Evolutionary conservation across 2,888 invertebrate genomes (phyloP).

Genomic region (Slavum lentiscoides): DNA sequence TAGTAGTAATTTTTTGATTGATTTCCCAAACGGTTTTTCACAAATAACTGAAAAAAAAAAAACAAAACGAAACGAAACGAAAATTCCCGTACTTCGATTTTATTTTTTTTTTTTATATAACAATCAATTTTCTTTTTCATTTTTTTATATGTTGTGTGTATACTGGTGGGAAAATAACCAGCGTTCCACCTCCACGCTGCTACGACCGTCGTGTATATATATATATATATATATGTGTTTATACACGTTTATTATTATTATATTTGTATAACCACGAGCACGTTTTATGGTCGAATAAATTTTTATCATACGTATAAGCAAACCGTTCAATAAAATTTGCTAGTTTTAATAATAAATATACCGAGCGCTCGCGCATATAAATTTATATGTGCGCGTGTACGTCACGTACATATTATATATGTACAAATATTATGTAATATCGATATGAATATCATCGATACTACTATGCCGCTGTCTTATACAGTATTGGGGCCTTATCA

Average conservation of each 20-base stretch:
- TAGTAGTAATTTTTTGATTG: slow-evolving; percentile 21
- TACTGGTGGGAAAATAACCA: slow-evolving; percentile 6
- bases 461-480: too few relatives aligned
- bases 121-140: slow-evolving; percentile 42
- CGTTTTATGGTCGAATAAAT: slow-evolving; percentile 47
- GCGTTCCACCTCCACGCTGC: background rate
- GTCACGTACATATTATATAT: too few relatives aligned
- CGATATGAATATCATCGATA: background rate
- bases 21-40: slow-evolving; percentile 36
- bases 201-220: background rate
- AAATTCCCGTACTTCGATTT: background rate
- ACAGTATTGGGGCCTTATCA: too few relatives aligned
- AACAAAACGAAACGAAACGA: background rate
- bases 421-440: background rate
- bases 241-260: slow-evolving; percentile 28
- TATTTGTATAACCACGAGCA: slow-evolving; percentile 44
- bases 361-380: background rate
- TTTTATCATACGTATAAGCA: slow-evolving; percentile 21
- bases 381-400: background rate
- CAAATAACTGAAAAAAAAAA: slow-evolving; percentile 8
- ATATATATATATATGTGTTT: background rate
- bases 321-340: slow-evolving; percentile 38
- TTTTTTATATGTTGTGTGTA: background rate
- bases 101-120: background rate
- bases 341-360: slow-evolving; percentile 35